A percentile compares a stretch with the other conserved stretches of the same genome.
phyloP scores from a whole-genome alignment of 2,888 invertebrate genomes.

The Hartigia nigra region DNA sequence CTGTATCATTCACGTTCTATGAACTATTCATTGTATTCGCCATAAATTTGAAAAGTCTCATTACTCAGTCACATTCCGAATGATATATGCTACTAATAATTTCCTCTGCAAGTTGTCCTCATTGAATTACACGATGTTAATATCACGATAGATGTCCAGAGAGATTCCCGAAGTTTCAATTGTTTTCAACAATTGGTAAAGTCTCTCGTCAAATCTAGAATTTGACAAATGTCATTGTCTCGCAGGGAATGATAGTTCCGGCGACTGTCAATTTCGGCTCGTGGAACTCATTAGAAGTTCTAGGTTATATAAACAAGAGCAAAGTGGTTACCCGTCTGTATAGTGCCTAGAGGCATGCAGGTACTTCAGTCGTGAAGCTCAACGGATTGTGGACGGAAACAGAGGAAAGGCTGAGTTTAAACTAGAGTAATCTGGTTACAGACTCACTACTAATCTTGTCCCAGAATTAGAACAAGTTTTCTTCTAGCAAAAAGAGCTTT shows the following conservation, averaged over 20 bases:
- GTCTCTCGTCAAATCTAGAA: conserved; percentile 9
- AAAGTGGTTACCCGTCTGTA: conserved; percentile 17
- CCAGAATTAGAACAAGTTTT: conserved; percentile 46
- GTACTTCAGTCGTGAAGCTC: not conserved
- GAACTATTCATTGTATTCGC: conserved; percentile 42
- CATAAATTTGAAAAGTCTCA: conserved; percentile 27
- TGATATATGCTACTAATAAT: not conserved
- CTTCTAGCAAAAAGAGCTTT: conserved; percentile 30
- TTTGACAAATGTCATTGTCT: not conserved
- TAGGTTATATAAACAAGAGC: conserved; percentile 21
- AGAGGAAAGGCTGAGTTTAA: conserved; percentile 36
- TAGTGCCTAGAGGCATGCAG: not conserved
- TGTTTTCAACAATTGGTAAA: conserved; percentile 1
- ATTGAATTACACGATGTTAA: conserved; percentile 34
- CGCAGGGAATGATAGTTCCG: not conserved
- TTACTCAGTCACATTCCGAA: conserved; percentile 5
- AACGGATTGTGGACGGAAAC: conserved; percentile 24
- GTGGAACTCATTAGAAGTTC: conserved; percentile 23
- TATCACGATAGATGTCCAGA: conserved; percentile 27
- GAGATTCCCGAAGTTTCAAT: conserved; percentile 17
- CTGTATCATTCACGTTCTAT: conserved; percentile 40
- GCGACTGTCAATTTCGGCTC: conserved; percentile 15
- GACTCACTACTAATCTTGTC: conserved; percentile 43
- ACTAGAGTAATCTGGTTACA: conserved; percentile 45
- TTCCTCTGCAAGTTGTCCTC: conserved; percentile 14